Evolutionary conservation across 2,113 vertebrate species (phyloP).

Genomic region (Lepus americanus): DNA sequence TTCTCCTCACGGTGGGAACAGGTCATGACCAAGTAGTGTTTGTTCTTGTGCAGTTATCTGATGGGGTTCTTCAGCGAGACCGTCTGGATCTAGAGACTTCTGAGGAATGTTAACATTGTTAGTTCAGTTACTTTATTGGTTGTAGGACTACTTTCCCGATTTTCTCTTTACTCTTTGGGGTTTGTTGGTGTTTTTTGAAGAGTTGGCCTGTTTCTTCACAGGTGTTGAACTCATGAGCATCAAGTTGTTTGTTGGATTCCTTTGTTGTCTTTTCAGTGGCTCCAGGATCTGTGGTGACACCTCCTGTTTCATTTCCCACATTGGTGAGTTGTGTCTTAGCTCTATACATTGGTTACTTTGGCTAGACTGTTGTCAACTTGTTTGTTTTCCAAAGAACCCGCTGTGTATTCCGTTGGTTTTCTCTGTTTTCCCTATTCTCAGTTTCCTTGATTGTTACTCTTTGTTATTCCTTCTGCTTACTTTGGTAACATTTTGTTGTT

Average conservation of each 20-base stretch:
- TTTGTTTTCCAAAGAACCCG: neutral
- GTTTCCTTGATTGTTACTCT: neutral
- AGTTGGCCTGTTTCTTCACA: neutral
- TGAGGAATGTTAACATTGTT: neutral
- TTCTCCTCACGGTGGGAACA: neutral
- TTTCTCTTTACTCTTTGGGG: neutral
- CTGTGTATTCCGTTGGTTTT: neutral
- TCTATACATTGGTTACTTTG: constrained; percentile 34
- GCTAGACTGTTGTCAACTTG: neutral
- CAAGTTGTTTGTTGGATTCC: neutral
- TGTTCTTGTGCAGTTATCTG: neutral
- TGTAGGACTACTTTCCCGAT: neutral
- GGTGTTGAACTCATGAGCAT: neutral
- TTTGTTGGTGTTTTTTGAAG: neutral
- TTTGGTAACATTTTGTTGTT: neutral
- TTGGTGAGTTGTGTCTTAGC: neutral
- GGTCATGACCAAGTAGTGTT: neutral
- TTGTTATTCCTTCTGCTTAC: neutral
- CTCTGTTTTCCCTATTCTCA: neutral
- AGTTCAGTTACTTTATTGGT: neutral
- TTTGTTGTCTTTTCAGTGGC: neutral
- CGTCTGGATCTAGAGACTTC: neutral
- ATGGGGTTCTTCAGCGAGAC: neutral
- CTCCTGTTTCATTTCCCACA: neutral
- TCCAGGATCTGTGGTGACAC: neutral